These are phyloP conservation scores for Ericerus pela DNA, from an alignment of 1,140 invertebrate species.

Conservation along the genomic window DNA sequence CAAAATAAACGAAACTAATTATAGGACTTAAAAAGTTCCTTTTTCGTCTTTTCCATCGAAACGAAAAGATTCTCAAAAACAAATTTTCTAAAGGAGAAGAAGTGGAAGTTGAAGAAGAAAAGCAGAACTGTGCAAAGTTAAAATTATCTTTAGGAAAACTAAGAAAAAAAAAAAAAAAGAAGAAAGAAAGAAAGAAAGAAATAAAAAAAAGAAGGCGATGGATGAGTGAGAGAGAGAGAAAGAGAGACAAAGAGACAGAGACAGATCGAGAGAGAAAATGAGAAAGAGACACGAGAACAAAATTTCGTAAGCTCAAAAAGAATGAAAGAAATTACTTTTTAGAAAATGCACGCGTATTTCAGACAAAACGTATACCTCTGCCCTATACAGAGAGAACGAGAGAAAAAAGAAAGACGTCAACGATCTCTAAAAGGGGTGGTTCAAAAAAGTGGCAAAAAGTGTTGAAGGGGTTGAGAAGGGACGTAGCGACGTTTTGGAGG, in stretches of 20 bases:
- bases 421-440: not conserved
- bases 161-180: too few species aligned
- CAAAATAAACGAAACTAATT: conserved; percentile 11
- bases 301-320: conserved; percentile 4
- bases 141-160: conserved; percentile 9
- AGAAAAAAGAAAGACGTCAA: not conserved
- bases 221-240: too few species aligned
- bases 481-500: too few species aligned
- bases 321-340: conserved; percentile 7
- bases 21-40: conserved; percentile 11
- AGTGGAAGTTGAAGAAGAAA: too few species aligned
- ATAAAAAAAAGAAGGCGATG: too few species aligned
- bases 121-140: conserved; percentile 5
- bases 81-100: conserved; percentile 11
- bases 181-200: too few species aligned
- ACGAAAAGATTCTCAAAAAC: conserved; percentile 11
- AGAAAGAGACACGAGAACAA: not conserved
- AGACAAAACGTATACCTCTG: too few species aligned
- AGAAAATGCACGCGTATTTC: not conserved
- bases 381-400: too few species aligned
- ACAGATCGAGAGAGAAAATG: too few species aligned
- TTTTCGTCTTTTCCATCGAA: conserved; percentile 7
- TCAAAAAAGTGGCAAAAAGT: not conserved
- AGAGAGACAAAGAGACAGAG: too few species aligned
- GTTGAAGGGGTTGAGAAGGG: too few species aligned